Evolutionary conservation across 2,888 invertebrate genomes (phyloP).

Genomic region (Erannis defoliaria): DNA sequence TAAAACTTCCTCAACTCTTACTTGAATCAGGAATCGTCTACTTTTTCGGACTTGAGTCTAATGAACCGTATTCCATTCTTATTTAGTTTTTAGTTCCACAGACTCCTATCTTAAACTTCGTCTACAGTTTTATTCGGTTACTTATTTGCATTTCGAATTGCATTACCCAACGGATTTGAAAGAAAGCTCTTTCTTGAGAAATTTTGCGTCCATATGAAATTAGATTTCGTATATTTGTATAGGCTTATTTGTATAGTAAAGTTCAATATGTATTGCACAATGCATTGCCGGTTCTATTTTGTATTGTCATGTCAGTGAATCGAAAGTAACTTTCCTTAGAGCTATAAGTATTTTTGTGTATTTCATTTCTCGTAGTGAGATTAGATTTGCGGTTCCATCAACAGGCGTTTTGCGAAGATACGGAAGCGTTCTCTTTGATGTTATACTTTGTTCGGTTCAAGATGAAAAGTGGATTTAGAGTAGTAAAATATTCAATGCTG

Average conservation of each 20-base stretch:
- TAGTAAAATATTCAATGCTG: constrained; percentile 10
- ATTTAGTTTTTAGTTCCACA: constrained; percentile 64
- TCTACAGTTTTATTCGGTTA: constrained; percentile 52
- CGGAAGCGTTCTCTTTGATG: constrained; percentile 52
- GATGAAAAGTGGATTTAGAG: constrained; percentile 31
- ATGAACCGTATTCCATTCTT: constrained; percentile 66
- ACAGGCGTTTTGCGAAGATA: constrained; percentile 56
- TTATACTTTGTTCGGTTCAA: constrained; percentile 49
- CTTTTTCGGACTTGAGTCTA: constrained; percentile 61
- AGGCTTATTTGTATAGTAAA: constrained; percentile 1
- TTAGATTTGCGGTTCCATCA: constrained; percentile 71
- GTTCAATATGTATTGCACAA: constrained; percentile 51
- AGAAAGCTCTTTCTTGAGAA: constrained; percentile 46
- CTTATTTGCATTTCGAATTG: constrained; percentile 67
- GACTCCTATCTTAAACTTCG: constrained; percentile 59
- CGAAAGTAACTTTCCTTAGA: constrained; percentile 62
- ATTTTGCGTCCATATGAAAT: constrained; percentile 56
- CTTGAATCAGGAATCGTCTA: constrained; percentile 53
- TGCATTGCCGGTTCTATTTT: constrained; percentile 59
- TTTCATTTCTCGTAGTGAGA: constrained; percentile 68
- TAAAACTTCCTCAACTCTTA: constrained; percentile 49
- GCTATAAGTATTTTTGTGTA: constrained; percentile 56
- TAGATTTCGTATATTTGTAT: constrained; percentile 60
- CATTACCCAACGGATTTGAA: constrained; percentile 52
- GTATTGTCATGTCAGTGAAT: constrained; percentile 70